These are phyloP conservation scores for Trachelus troglodyta DNA, from an alignment of 2,888 invertebrate species.

Conservation along the genomic window DNA sequence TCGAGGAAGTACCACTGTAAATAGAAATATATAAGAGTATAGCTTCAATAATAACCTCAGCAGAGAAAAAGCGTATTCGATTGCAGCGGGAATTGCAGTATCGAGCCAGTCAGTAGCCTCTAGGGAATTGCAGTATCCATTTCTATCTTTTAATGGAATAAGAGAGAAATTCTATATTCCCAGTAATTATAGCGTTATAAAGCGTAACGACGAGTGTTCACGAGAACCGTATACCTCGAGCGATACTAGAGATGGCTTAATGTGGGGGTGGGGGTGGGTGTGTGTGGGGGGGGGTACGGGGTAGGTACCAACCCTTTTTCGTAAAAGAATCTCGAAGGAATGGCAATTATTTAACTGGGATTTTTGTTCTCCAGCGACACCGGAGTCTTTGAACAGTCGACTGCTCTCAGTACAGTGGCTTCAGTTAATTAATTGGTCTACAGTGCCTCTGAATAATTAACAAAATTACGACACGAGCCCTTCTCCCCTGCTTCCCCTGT, in stretches of 20 bases:
- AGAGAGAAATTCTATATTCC: too few species aligned
- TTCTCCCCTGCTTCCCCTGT: slow-evolving; percentile 12
- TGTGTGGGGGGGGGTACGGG: too few species aligned
- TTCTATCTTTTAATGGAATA: too few species aligned
- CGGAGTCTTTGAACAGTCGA: slow-evolving; percentile 34
- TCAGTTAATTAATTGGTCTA: slow-evolving; percentile 51
- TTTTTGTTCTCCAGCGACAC: slow-evolving; percentile 33
- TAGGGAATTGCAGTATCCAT: too few species aligned
- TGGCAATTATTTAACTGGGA: slow-evolving; percentile 48
- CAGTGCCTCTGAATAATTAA: slow-evolving; percentile 48
- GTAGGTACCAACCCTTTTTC: background rate
- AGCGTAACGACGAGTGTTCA: too few species aligned
- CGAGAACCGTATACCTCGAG: too few species aligned
- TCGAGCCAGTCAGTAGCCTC: too few species aligned
- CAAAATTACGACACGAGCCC: slow-evolving; percentile 45
- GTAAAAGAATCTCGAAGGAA: slow-evolving; percentile 11
- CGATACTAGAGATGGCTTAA: too few species aligned
- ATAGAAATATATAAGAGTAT: slow-evolving; percentile 7
- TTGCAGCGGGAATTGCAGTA: too few species aligned
- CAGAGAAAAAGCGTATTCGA: too few species aligned
- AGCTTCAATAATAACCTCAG: background rate
- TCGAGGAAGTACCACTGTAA: slow-evolving; percentile 73
- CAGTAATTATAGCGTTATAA: too few species aligned
- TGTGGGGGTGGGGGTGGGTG: too few species aligned
- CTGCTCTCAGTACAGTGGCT: slow-evolving; percentile 31